These are phyloP conservation scores for Agelastica alni DNA, from an alignment of 2,888 invertebrate species.

Conservation along the genomic window DNA sequence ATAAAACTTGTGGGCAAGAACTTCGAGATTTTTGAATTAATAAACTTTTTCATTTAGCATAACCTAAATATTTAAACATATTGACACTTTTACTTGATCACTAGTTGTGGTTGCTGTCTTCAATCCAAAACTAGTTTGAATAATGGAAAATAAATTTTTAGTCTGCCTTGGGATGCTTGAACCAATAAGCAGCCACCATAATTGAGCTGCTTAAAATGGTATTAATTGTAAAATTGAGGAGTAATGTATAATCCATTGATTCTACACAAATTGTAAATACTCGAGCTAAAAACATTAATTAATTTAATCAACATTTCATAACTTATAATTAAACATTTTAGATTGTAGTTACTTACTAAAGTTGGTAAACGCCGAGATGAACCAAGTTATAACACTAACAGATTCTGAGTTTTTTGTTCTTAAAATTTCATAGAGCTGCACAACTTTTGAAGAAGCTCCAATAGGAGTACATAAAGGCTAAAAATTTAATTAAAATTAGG, in stretches of 20 bases:
- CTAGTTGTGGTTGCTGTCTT: too few species aligned
- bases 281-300: conserved; percentile 75
- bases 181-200: conserved; percentile 70
- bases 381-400: conserved; percentile 80
- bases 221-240: conserved; percentile 76
- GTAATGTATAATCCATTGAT: conserved; percentile 72
- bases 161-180: conserved; percentile 56
- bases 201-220: conserved; percentile 71
- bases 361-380: conserved; percentile 80
- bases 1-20: too few species aligned
- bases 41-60: too few species aligned
- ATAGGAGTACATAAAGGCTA: conserved; percentile 79
- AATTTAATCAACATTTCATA: too few species aligned
- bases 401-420: conserved; percentile 73
- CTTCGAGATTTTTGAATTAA: too few species aligned
- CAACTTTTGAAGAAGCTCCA: conserved; percentile 80
- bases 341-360: conserved; percentile 77
- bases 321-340: too few species aligned
- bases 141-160: too few species aligned
- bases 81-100: too few species aligned
- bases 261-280: conserved; percentile 80
- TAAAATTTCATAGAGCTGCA: conserved; percentile 76
- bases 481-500: conserved; percentile 44
- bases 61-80: too few species aligned
- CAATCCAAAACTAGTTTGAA: too few species aligned